Conservation (phyloP, 1,140 invertebrate species). For the Macrocentrus cingulum region DNA sequence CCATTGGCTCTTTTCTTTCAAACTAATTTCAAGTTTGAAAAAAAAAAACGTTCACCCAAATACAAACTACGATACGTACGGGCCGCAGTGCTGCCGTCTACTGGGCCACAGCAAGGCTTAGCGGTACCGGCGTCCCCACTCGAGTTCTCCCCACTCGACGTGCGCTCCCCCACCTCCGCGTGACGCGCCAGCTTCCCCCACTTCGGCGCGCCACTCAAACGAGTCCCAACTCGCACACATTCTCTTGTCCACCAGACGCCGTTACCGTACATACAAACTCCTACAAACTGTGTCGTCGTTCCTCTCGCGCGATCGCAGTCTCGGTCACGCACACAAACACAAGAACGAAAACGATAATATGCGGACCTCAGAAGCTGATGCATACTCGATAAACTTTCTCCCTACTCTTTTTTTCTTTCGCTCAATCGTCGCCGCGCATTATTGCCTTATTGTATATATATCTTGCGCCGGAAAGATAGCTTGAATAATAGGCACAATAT, state of each 20-base stretch:
- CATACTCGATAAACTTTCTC: slow-evolving; percentile 5
- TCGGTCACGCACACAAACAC: background rate
- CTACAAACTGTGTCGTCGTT: background rate
- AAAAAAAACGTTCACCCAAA: slow-evolving; percentile 23
- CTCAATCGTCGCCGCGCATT: background rate
- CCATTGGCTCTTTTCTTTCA: background rate
- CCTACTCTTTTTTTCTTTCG: slow-evolving; percentile 6
- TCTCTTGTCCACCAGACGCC: background rate
- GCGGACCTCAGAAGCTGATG: slow-evolving; percentile 12
- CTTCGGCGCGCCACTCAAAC: background rate
- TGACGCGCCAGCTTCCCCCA: background rate
- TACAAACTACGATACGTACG: slow-evolving; percentile 48
- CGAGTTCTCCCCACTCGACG: background rate
- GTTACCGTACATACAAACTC: background rate
- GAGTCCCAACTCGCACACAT: too few species aligned
- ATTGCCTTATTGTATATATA: too few species aligned
- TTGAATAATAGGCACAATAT: too few species aligned
- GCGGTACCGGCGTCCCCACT: slow-evolving; percentile 22
- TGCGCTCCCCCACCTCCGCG: background rate
- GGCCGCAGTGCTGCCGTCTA: slow-evolving; percentile 59
- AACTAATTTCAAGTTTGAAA: slow-evolving; percentile 4
- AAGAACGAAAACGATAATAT: slow-evolving; percentile 16
- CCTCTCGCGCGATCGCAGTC: background rate
- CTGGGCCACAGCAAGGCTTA: slow-evolving; percentile 43
- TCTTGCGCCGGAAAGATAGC: too few species aligned